Evolutionary conservation across 2,888 invertebrate genomes (phyloP).

Genomic region (Perizoma affinitatum): DNA sequence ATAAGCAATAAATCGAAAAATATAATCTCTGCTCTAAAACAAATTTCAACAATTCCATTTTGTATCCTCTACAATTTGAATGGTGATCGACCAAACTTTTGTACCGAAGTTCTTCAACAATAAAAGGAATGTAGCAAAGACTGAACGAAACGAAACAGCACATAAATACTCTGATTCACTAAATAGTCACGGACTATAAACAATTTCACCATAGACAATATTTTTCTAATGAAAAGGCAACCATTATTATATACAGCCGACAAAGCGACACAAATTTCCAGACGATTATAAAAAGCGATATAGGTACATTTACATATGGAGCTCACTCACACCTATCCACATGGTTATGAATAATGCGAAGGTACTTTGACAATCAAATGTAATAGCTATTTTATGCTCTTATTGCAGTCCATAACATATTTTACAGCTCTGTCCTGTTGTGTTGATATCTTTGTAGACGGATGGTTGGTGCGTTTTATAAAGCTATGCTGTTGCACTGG

Average conservation of each 20-base stretch:
- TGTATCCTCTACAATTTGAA: constrained; percentile 42
- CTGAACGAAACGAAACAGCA: constrained; percentile 57
- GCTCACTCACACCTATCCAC: constrained; percentile 71
- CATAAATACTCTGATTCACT: constrained; percentile 51
- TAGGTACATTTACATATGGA: constrained; percentile 49
- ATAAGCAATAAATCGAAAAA: constrained; percentile 77
- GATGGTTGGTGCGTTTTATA: constrained; percentile 64
- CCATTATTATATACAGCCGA: constrained; percentile 37
- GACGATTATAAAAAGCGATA: constrained; percentile 35
- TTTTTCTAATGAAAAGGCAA: constrained; percentile 33
- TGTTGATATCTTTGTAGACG: constrained; percentile 52
- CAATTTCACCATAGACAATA: constrained; percentile 33
- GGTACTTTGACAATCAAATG: constrained; percentile 61
- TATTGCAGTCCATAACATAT: constrained; percentile 64
- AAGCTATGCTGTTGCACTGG: constrained; percentile 71
- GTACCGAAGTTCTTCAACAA: constrained; percentile 58
- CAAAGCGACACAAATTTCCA: constrained; percentile 42
- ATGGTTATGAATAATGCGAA: constrained; percentile 62
- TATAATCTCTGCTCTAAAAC: constrained; percentile 76
- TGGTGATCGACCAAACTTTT: constrained; percentile 45
- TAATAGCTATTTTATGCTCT: constrained; percentile 63
- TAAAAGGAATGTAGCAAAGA: constrained; percentile 71
- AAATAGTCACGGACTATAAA: constrained; percentile 47
- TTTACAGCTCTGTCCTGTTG: constrained; percentile 60
- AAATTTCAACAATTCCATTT: constrained; percentile 77